Conservation (phyloP, 2,113 vertebrate species). For the Naja naja region DNA sequence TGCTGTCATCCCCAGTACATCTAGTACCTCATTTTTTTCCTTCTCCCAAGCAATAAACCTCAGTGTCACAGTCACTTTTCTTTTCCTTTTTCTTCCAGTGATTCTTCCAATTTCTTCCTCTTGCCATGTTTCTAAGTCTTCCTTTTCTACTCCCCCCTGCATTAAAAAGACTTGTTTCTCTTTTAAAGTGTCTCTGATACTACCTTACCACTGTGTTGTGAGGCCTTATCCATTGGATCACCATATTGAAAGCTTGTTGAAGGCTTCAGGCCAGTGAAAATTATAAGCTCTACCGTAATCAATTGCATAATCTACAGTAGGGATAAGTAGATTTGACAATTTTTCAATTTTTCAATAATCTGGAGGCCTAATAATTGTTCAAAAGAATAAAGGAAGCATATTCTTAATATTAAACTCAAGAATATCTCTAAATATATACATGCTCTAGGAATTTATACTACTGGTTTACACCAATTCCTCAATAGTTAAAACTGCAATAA, state of each 20-base stretch:
- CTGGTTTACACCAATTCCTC: neutral
- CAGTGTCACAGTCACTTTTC: neutral
- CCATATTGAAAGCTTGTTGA: neutral
- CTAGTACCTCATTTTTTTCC: neutral
- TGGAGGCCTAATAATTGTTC: neutral
- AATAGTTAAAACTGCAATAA: neutral
- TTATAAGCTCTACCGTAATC: neutral
- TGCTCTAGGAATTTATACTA: neutral
- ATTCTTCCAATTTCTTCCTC: neutral
- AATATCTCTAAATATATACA: neutral
- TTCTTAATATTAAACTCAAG: neutral
- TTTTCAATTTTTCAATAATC: neutral
- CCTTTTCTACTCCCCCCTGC: neutral
- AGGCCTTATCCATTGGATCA: neutral
- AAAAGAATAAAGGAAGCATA: neutral
- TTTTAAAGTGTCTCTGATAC: neutral
- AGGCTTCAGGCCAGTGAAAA: neutral
- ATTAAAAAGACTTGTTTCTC: neutral
- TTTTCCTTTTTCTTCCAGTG: neutral
- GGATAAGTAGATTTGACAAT: neutral
- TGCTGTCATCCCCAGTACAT: neutral
- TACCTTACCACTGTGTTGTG: neutral
- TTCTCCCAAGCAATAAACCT: neutral
- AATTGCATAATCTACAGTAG: neutral
- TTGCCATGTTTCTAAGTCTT: neutral